Base-by-base conservation (phyloP, 2,113 vertebrate genomes). In the Castor canadensis region DNA sequence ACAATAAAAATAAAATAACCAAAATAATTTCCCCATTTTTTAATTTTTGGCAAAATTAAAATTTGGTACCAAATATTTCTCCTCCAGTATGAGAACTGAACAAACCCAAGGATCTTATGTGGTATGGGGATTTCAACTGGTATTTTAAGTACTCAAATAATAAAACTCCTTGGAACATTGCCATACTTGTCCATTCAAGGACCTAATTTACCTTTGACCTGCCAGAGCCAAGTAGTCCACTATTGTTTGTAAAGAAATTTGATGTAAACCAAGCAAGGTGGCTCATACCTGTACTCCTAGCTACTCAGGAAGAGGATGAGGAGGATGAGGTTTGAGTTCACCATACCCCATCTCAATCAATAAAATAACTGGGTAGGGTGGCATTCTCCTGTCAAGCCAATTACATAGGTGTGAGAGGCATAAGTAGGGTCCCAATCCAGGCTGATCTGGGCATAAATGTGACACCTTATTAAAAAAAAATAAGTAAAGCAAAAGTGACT, bases 21-120 rank as follows among this genome's bases (percentile, higher is more conserved):
- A 19, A 28, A 67, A 73, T 16, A 43, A 56, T 60, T 12, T 69
- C 47, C 22, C 58, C 30, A 58, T 72, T 45, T 85, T 76, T n/a
- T n/a, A n/a, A n/a, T n/a, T 87, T 52, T 90, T 30, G 82, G 79
- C n/a, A 85, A 88, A 90, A 90, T 47, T 64, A 89, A 72, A 95
- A 86, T 86, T n/a, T 56, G 69, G 11, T 45, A 60, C 54, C 47
- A 87, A 62, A 73, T 47, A 47, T 80, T 93, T 89, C 19, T 90
- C 32, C 30, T 93, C 26, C 6, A 77, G 60, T 54, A 40, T 4
- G 22, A 49, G 24, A 76, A 92, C 49, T 84, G 76, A 72, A 54
- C n/a, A 52, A 83, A 83, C 22, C 52, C 47, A 79, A 94, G 45
- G 75, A 32, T 20, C 62, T 35, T 32, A 47, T 72, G 35, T 82